Evolutionary conservation across 2,797 vertebrate species (phyloP), one percentile per base, ranked within the genome.

Genomic region (Megalops cyprinoides): DNA sequence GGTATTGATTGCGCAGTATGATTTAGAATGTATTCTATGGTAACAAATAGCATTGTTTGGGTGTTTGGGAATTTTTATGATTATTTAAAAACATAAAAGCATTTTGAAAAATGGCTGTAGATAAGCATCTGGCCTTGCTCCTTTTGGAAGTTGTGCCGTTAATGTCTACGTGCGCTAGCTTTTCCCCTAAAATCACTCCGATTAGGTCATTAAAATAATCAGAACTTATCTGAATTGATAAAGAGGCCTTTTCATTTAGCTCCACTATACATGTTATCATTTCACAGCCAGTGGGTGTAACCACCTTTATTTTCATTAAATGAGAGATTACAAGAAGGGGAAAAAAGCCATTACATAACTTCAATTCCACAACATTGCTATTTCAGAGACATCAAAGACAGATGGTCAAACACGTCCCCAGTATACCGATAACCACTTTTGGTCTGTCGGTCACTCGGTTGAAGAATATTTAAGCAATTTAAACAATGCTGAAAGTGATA

Each of bases 201-300:
- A 83, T 82, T 80, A 80, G 65, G 39, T 81, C 81, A 79, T 85
- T 83, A 82, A 81, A 82, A 86, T 79, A 79, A 88, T 86, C 76
- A 56, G 28, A 39, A 84, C 77, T 84, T 82, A 88, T 86, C 86
- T 86, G 74, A 74, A 78, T 77, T 79, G 84, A 85, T 86, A 88
- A 87, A 81, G 67, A 71, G 48, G 51, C 25, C 77, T 82, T 84
- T 80, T 85, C 31, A 78, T 73, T 84, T 81, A 83, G 60, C 74
- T 34, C 65, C 76, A 55, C 78, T 53, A 65, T 78, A 69, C 53
- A 53, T 79, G 85, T 84, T 88, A 88, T 88, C 83, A 49, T 78
- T 84, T 80, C 76, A 81, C 81, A 83, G 76, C 80, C 75, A 31
- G 15, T 84, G 87, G 87, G 87, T 85, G 87, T 84, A 85, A 84